Evolutionary conservation across 1,140 invertebrate genomes (phyloP).

Genomic region (Bicyclus anynana): DNA sequence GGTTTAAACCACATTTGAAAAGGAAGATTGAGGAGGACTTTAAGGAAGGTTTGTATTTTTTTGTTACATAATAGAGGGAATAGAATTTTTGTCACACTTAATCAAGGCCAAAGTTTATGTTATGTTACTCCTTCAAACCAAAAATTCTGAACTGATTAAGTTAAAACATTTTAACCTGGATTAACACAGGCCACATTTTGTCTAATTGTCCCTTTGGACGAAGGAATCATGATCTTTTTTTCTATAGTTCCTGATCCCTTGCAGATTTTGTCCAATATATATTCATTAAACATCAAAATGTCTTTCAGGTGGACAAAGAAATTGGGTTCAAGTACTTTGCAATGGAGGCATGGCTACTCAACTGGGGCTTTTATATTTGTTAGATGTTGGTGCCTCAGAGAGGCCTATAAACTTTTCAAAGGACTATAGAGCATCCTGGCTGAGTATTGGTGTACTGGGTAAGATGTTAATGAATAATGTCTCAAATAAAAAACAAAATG

Average conservation of each 20-base stretch:
- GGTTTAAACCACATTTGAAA: constrained; percentile 84
- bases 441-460: constrained; percentile 86
- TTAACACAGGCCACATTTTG: too few species aligned
- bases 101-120: too few species aligned
- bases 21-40: constrained; percentile 86
- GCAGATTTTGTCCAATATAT: too few species aligned
- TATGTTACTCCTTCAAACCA: too few species aligned
- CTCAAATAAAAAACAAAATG: too few species aligned
- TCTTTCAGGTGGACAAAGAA: constrained; percentile 85
- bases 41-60: constrained; percentile 83
- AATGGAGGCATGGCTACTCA: constrained; percentile 92
- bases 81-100: too few species aligned
- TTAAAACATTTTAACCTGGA: too few species aligned
- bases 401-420: constrained; percentile 86
- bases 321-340: constrained; percentile 94
- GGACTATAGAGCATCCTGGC: constrained; percentile 89
- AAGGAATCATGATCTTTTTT: too few species aligned
- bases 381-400: constrained; percentile 89
- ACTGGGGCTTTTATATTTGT: constrained; percentile 87
- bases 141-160: too few species aligned
- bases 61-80: too few species aligned
- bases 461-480: not conserved
- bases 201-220: too few species aligned
- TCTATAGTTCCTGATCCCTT: too few species aligned
- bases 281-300: not conserved